A percentile compares a stretch with the other conserved stretches of the same genome.
Conservation (phyloP, 2,113 vertebrate species). For the Plecotus auritus region DNA sequence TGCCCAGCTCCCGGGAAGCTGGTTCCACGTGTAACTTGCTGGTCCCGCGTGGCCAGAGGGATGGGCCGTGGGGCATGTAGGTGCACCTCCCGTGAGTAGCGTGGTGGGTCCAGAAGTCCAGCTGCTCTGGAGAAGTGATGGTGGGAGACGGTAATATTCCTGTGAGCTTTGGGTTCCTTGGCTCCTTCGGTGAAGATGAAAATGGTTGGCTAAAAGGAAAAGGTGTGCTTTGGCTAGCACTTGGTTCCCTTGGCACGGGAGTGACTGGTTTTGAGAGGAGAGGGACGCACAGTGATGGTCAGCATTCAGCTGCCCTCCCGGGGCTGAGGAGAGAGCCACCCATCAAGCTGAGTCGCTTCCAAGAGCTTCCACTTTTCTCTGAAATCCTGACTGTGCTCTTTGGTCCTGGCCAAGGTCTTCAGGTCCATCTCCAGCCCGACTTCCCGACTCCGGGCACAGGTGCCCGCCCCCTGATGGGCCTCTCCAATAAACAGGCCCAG, state of each 20-base stretch:
- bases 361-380: not conserved
- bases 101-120: not conserved
- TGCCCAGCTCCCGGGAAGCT: not conserved
- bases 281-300: not conserved
- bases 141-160: fast-evolving
- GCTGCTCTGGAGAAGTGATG: not conserved
- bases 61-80: not conserved
- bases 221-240: not conserved
- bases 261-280: fast-evolving
- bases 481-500: not conserved
- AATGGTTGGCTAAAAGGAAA: not conserved
- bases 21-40: fast-evolving
- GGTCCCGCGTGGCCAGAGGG: fast-evolving
- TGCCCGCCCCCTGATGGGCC: not conserved
- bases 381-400: not conserved
- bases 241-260: not conserved
- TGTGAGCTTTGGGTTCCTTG: not conserved
- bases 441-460: not conserved
- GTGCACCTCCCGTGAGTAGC: not conserved
- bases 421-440: not conserved
- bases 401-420: not conserved
- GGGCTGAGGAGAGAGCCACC: not conserved
- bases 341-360: not conserved
- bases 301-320: not conserved
- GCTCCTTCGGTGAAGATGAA: not conserved